phyloP scores from a whole-genome alignment of 2,888 invertebrate genomes.

The Spisula solida region DNA sequence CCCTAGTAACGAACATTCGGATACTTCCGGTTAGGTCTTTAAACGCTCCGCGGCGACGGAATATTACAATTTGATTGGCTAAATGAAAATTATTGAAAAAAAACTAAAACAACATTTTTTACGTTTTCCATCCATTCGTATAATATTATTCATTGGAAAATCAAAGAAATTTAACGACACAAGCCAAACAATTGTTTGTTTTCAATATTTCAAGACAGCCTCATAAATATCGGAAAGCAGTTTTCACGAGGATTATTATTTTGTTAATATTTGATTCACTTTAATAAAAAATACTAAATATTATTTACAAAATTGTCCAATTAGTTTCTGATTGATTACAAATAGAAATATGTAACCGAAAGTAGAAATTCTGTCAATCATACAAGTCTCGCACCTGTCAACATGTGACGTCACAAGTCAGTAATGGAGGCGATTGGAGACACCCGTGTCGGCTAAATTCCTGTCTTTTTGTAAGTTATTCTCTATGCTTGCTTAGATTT shows the following conservation, averaged over 20 bases:
- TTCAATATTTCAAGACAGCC: not conserved
- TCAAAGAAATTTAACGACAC: not conserved
- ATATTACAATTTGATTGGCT: not conserved
- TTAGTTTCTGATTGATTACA: too few relatives aligned
- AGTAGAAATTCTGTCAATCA: conserved; percentile 39
- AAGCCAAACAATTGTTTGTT: not conserved
- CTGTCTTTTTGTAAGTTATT: conserved; percentile 11
- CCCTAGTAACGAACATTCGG: conserved; percentile 74
- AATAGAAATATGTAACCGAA: conserved; percentile 10
- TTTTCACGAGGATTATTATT: not conserved
- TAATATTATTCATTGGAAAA: too few relatives aligned
- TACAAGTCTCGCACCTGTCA: conserved; percentile 53
- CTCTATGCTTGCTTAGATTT: not conserved
- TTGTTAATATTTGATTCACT: not conserved
- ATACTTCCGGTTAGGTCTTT: conserved; percentile 73
- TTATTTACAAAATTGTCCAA: too few relatives aligned
- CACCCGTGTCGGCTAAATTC: conserved; percentile 61
- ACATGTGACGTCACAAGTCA: conserved; percentile 58
- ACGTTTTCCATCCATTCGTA: too few relatives aligned
- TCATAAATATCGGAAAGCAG: not conserved
- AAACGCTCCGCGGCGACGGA: conserved; percentile 63
- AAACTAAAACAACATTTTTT: too few relatives aligned
- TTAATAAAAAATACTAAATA: too few relatives aligned
- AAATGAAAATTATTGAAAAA: not conserved
- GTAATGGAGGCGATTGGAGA: conserved; percentile 65